Conservation (phyloP, 2,113 vertebrate genomes). For the Glaucidium brasilianum region DNA sequence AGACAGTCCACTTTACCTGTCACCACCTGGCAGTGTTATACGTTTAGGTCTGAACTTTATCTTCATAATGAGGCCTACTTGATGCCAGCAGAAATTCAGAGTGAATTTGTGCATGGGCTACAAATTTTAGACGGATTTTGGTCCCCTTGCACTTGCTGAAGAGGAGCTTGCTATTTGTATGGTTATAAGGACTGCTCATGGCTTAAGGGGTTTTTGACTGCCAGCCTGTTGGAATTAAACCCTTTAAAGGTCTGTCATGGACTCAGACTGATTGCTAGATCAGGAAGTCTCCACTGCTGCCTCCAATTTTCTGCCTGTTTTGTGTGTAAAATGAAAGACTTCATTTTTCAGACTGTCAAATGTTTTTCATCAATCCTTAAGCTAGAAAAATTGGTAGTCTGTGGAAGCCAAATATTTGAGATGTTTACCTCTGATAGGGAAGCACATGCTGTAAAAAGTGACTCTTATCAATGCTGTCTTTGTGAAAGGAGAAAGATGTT, state of each 20-base stretch:
- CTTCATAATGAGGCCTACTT: not conserved
- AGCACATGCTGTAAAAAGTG: not conserved
- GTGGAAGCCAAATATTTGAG: not conserved
- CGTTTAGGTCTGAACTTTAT: not conserved
- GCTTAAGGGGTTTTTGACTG: not conserved
- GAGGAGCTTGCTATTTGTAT: not conserved
- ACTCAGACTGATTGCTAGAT: not conserved
- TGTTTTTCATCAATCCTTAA: not conserved
- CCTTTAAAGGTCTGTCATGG: not conserved
- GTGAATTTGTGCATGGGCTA: not conserved
- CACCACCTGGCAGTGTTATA: accelerated
- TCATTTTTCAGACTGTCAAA: not conserved
- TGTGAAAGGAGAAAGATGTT: not conserved
- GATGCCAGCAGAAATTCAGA: not conserved
- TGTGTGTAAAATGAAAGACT: not conserved
- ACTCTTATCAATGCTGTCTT: not conserved
- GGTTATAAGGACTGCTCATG: not conserved
- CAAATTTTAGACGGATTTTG: not conserved
- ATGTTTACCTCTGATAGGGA: not conserved
- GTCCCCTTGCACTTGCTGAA: not conserved
- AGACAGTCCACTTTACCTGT: not conserved
- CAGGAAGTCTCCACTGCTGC: not conserved
- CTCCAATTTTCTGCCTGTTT: not conserved
- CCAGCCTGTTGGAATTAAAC: not conserved
- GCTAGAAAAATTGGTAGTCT: not conserved